Percentiles rank a stretch among this genome's conserved stretches.
Conservation (phyloP, 1,140 invertebrate species). For the Drosophila lacertosa region DNA sequence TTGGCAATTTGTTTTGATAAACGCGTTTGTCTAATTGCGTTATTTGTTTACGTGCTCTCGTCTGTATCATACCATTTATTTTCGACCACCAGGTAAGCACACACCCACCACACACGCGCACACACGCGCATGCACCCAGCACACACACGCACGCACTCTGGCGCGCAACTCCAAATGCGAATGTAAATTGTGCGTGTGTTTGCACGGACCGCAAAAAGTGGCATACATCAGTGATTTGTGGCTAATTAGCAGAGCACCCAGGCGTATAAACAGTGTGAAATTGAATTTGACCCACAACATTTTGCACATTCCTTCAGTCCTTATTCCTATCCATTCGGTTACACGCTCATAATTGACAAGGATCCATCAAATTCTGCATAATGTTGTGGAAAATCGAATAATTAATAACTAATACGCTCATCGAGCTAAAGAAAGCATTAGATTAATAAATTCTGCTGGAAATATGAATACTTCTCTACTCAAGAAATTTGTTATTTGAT, state of each 20-base stretch:
- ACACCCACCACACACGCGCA: neutral
- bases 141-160: neutral
- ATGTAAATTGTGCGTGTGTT: constrained; percentile 38
- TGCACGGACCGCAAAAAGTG: constrained; percentile 14
- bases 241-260: constrained; percentile 40
- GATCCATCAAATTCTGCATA: constrained; percentile 15
- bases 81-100: constrained; percentile 30
- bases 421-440: neutral
- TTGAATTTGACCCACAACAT: neutral
- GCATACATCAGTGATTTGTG: constrained; percentile 41
- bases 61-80: constrained; percentile 47
- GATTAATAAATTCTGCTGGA: neutral
- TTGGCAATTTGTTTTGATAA: constrained; percentile 29
- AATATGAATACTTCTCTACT: no score
- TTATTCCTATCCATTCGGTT: neutral
- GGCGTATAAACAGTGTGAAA: constrained; percentile 9
- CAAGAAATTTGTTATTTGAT: no score
- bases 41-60: constrained; percentile 15
- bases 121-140: neutral
- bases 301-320: neutral
- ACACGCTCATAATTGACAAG: neutral
- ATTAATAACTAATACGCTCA: neutral
- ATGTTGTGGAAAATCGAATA: neutral
- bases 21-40: constrained; percentile 10
- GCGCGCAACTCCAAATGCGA: no score